Base-by-base conservation (phyloP, 1,140 invertebrate genomes). In the Anastrepha ludens region DNA sequence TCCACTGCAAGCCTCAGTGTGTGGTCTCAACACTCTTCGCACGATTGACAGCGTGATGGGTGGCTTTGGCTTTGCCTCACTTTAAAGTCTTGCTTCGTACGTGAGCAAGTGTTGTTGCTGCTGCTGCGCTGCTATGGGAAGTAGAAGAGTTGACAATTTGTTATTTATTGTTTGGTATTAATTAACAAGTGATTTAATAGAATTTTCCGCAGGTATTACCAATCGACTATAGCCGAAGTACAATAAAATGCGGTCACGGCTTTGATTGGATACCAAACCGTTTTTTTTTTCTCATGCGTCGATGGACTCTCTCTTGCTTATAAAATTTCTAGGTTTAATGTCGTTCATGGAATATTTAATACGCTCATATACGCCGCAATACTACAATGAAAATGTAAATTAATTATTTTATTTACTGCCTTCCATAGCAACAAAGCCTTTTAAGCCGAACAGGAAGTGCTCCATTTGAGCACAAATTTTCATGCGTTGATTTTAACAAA, bases 121-220 rank as follows among this genome's bases (percentile, higher is more conserved):
- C 3, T 39, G 6, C 11, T 17, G 65, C 29, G 0, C 1, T 44
- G 65, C 50, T 11, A 55, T 55, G 50, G 50, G 50, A 55, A 55
- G 11, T 55, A 55, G 39, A 5, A 17, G 41, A 15, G 41, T 74
- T 74, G 67, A 17, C 67, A 74, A 74, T 74, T 74, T 74, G 67
- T 74, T 74, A 74, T 74, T 74, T 74, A 74, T 74, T 74, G 67
- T 74, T 74, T 74, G 67, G 67, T 47, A 74, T 74, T 74, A 74
- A 74, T 74, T 74, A 74, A 74, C 67, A 74, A 74, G 67, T 74
- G 67, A 74, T 74, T 74, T 74, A 74, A 74, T 17, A n/a, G 67
- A 41, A 74, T 74, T 74, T 74, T 74, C 67, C 67, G 17, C 67
- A 74, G 67, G 39, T 74, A 44, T 74, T 74, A 74, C 13, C 9